Evolutionary conservation across 2,113 vertebrate species (phyloP), one percentile per base, ranked within the genome.

Genomic region (Sylvietta virens): DNA sequence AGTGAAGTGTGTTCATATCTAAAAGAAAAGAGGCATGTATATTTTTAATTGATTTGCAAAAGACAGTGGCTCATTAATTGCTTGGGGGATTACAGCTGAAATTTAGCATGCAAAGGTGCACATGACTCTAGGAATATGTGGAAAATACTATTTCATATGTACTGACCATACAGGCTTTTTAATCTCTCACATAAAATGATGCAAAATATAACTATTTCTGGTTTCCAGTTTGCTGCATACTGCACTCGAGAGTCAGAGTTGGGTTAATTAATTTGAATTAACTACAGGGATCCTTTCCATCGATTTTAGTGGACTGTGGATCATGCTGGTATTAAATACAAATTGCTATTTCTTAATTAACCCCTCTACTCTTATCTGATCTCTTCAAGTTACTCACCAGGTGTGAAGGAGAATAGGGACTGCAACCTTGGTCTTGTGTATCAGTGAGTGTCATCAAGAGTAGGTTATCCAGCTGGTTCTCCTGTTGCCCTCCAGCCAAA

Each of bases 241-340:
- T 14, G 12, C 40, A 47, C 26, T 64, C 3, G 2, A 74, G 57
- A 74, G 64, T 51, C 83, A 78, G 45, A 71, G n/a, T 51, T 84
- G 64, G 24, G 20, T 95, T 97, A 92, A 94, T 95, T 95, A 86
- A 92, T 88, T 81, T 88, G 65, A 92, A 71, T 86, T 92, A 97
- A 89, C 86, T 84, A 56, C 69, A 67, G 72, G 72, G 72, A 79
- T 92, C 33, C n/a, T 94, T 88, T 86, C 86, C 73, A 76, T 81
- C 7, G 40, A 92, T 92, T 92, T 94, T 79, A 84, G 77, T 72
- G 73, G 86, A 92, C 65, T 78, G 24, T 72, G 40, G 44, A 81
- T 94, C 80, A 79, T 3, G 10, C 77, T 86, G 83, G 31, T 57
- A 64, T 64, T 56, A 57, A 58, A 86, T 53, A 91, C 24, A 92